Conservation (phyloP, 2,113 vertebrate genomes). For the Microcebus tavaratra region DNA sequence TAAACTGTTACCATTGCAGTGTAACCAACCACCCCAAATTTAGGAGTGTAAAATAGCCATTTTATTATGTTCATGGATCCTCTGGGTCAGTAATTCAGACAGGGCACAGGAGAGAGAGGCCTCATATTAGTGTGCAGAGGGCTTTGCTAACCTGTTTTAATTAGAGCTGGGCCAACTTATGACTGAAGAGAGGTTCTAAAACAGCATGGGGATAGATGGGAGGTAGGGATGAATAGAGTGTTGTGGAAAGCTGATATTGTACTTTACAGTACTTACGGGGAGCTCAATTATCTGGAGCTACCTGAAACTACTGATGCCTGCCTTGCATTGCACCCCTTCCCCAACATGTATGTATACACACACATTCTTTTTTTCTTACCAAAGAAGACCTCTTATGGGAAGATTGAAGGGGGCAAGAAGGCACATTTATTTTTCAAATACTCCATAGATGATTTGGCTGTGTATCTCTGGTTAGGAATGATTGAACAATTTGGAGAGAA, state of each 20-base stretch:
- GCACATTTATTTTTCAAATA: background rate
- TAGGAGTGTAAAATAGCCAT: background rate
- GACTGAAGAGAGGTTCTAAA: background rate
- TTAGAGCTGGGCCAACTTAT: background rate
- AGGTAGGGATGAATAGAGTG: background rate
- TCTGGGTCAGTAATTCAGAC: background rate
- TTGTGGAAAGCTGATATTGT: background rate
- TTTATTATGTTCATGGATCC: background rate
- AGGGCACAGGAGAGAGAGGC: background rate
- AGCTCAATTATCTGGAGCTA: background rate
- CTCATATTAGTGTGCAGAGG: background rate
- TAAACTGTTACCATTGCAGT: background rate
- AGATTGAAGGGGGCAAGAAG: background rate
- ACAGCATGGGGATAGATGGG: background rate
- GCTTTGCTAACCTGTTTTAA: background rate
- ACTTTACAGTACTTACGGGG: background rate
- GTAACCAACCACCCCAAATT: background rate
- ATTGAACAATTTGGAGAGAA: background rate
- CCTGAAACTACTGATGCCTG: background rate
- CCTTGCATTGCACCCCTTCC: background rate
- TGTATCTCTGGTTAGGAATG: background rate
- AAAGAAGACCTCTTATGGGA: background rate
- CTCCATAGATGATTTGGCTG: background rate
- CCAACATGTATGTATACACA: background rate
- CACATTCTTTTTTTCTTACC: background rate